Percentiles rank a stretch among this genome's conserved stretches.
Evolutionary conservation across 2,797 vertebrate genomes (phyloP).

Genomic region (Sarcoramphus papa): DNA sequence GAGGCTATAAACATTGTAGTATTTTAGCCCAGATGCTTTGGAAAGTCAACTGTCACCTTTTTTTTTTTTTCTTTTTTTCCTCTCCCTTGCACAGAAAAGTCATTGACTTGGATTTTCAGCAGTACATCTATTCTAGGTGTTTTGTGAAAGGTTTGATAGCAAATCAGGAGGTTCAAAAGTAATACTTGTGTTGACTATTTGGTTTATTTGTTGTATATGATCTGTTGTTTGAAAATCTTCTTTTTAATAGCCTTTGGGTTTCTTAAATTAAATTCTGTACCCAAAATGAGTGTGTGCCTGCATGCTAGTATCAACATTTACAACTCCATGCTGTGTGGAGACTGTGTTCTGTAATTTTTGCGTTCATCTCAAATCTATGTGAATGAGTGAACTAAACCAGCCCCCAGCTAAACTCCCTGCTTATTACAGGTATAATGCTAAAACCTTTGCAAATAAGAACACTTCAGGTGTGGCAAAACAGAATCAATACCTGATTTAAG

Average conservation of each 20-base stretch:
- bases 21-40: background rate
- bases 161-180: background rate
- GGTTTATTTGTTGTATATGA: background rate
- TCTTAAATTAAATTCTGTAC: background rate
- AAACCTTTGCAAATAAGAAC: background rate
- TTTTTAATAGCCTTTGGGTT: background rate
- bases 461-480: background rate
- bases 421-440: background rate
- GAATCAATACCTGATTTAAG: background rate
- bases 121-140: background rate
- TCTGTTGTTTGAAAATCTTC: background rate
- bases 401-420: background rate
- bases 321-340: background rate
- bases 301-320: background rate
- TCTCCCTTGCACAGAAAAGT: background rate
- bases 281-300: background rate
- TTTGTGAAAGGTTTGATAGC: background rate
- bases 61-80: background rate
- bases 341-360: background rate
- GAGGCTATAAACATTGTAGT: background rate
- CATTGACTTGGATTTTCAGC: background rate
- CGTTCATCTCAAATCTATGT: background rate
- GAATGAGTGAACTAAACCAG: background rate
- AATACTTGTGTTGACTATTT: background rate
- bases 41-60: background rate